Evolutionary conservation across 2,888 invertebrate species (phyloP).

Genomic region (Rotaria macrura): DNA sequence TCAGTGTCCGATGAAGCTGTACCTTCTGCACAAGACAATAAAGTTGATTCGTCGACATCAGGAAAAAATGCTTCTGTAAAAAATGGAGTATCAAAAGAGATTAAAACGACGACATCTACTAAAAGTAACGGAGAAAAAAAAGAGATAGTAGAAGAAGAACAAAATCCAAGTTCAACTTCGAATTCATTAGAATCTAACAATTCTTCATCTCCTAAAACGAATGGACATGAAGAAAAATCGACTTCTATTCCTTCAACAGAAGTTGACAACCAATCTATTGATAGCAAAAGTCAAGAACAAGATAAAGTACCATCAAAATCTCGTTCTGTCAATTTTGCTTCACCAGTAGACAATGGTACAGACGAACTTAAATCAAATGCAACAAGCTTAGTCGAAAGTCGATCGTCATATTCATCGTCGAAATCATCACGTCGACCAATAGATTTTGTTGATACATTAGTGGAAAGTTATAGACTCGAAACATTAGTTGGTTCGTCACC

Average conservation of each 20-base stretch:
- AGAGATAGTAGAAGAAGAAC: not conserved
- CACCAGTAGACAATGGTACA: not conserved
- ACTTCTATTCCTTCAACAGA: not conserved
- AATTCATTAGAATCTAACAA: not conserved
- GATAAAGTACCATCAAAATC: not conserved
- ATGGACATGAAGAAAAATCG: not conserved
- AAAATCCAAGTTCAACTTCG: not conserved
- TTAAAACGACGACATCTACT: not conserved
- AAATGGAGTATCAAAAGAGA: not conserved
- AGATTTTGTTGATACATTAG: constrained; percentile 2
- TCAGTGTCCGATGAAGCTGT: not conserved
- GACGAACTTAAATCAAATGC: not conserved
- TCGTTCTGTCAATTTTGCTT: not conserved
- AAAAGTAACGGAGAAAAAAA: not conserved
- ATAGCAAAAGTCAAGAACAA: not conserved
- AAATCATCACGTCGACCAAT: not conserved
- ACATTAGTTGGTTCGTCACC: not conserved
- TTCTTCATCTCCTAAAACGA: not conserved
- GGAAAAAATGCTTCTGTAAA: not conserved
- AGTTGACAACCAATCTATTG: not conserved
- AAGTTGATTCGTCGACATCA: not conserved
- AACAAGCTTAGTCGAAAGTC: not conserved
- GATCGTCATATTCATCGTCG: not conserved
- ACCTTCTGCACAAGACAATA: not conserved
- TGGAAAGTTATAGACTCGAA: constrained; percentile 10